phyloP scores from a whole-genome alignment of 1,140 invertebrate genomes.

The Catajapyx aquilonaris region DNA sequence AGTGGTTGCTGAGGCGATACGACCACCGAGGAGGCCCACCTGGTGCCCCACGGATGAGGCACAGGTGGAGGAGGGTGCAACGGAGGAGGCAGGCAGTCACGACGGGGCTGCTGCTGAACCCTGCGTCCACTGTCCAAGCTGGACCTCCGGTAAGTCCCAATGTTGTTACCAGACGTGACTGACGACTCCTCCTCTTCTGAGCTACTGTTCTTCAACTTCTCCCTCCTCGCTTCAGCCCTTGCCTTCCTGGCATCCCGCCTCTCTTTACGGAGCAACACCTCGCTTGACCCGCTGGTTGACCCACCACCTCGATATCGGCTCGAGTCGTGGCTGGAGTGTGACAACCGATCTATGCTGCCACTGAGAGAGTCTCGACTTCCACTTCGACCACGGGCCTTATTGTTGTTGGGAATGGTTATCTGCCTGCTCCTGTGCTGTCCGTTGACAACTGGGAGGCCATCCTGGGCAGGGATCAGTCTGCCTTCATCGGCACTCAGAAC shows the following conservation, averaged over 20 bases:
- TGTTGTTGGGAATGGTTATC: neutral
- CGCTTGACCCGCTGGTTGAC: conserved; percentile 26
- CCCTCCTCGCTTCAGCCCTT: conserved; percentile 29
- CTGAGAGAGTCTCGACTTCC: conserved; percentile 6
- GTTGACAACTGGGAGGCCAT: neutral
- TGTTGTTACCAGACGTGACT: conserved; percentile 18
- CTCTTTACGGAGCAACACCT: conserved; percentile 21
- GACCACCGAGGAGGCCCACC: too few species aligned
- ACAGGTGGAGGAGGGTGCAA: too few species aligned
- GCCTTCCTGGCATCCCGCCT: conserved; percentile 35
- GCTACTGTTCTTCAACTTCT: conserved; percentile 6
- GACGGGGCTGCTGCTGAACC: neutral
- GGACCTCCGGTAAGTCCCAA: too few species aligned
- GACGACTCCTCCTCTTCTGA: conserved; percentile 12
- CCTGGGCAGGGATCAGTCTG: neutral
- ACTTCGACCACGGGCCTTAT: conserved; percentile 3
- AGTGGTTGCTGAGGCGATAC: too few species aligned
- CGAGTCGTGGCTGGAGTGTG: conserved; percentile 1
- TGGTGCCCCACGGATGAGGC: too few species aligned
- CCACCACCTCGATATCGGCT: conserved; percentile 8
- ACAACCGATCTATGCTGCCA: conserved; percentile 2
- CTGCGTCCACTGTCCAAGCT: neutral
- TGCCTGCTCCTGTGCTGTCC: neutral
- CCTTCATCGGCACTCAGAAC: neutral
- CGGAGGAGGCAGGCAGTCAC: too few species aligned